Conservation (phyloP, 2,888 invertebrate species). For the Iselma pallidipennis region DNA sequence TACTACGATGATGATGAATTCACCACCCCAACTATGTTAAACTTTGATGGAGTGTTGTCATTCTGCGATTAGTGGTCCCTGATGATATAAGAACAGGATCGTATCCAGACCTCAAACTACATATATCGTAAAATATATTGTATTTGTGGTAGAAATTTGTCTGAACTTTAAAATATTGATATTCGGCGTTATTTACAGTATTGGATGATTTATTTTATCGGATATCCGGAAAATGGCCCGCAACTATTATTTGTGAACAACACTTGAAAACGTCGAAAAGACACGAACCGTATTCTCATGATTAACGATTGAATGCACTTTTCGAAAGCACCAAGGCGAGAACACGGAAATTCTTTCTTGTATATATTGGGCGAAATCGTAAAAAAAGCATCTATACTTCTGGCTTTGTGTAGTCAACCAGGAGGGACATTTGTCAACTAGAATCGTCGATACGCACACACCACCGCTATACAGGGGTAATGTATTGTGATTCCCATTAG, state of each 20-base stretch:
- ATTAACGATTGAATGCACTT: constrained; percentile 58
- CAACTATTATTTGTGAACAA: constrained; percentile 41
- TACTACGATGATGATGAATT: constrained; percentile 32
- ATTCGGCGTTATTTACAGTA: not conserved
- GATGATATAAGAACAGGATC: constrained; percentile 22
- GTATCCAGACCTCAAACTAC: not conserved
- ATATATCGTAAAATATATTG: constrained; percentile 1
- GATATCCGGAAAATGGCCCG: constrained; percentile 37
- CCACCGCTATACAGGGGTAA: constrained; percentile 45
- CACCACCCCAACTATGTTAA: constrained; percentile 37
- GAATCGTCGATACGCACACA: constrained; percentile 45
- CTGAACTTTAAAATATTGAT: not conserved
- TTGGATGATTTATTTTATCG: constrained; percentile 28
- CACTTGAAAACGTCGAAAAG: constrained; percentile 40
- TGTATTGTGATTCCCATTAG: constrained; percentile 56
- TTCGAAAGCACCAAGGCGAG: constrained; percentile 49
- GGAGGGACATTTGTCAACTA: constrained; percentile 54
- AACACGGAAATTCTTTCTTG: constrained; percentile 56
- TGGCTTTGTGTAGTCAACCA: constrained; percentile 50
- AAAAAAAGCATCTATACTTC: constrained; percentile 46
- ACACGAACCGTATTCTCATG: constrained; percentile 51
- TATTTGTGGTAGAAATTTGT: not conserved
- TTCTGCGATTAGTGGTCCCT: constrained; percentile 43
- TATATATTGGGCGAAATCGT: constrained; percentile 40
- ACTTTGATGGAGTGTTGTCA: constrained; percentile 42